Evolutionary conservation across 37 sponge, comb jelly and placozoan species (phyloP).

Genomic region (Oopsacas minuta): DNA sequence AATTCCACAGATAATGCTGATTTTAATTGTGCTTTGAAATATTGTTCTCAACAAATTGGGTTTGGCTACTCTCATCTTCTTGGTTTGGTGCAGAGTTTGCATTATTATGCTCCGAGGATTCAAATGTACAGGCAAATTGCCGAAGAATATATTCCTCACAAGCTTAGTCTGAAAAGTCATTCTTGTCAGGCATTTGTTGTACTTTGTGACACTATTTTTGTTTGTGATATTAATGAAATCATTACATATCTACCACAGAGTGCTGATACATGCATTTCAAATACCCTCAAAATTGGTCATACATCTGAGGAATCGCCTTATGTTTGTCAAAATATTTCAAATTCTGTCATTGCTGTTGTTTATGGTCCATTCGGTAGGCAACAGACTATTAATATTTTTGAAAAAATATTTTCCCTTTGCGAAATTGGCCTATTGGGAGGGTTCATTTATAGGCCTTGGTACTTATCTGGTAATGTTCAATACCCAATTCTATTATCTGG

Average conservation of each 20-base stretch:
- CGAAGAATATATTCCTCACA: background rate
- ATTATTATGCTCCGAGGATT: background rate
- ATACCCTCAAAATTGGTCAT: background rate
- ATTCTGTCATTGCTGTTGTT: background rate
- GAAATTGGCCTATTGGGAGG: background rate
- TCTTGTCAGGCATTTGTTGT: background rate
- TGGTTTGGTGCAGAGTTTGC: background rate
- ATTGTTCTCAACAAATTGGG: background rate
- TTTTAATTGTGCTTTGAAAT: background rate
- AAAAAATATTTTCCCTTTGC: background rate
- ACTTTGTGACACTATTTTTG: background rate
- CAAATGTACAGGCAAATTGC: background rate
- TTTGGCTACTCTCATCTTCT: background rate
- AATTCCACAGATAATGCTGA: background rate
- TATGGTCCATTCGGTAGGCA: background rate
- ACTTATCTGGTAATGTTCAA: background rate
- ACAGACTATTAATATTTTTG: background rate
- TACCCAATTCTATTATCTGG: slow-evolving; percentile 38
- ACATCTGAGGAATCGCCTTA: background rate
- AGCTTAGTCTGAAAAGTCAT: too few species aligned
- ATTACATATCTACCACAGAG: background rate
- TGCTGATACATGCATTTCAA: background rate
- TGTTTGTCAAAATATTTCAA: background rate
- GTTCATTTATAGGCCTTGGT: background rate
- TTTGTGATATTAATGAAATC: background rate